phyloP scores from a whole-genome alignment of 2,113 vertebrate genomes.

The Clinocottus analis region DNA sequence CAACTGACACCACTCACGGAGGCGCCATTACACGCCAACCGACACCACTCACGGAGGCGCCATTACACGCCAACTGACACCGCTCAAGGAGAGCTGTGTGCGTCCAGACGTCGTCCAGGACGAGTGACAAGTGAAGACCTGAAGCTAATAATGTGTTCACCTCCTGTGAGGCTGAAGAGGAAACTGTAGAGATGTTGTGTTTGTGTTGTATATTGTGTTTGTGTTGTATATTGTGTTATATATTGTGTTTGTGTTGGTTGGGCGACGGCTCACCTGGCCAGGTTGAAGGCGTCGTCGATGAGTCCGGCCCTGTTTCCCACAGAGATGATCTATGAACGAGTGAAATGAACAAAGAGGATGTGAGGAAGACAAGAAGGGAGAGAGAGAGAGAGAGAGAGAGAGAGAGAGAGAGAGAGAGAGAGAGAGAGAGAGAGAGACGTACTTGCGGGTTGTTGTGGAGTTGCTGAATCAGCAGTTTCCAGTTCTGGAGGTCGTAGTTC shows the following conservation, averaged over 20 bases:
- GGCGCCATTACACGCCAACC: too few relatives aligned
- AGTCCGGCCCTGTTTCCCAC: slow-evolving; percentile 95
- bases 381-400: background rate
- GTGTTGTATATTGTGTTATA: too few relatives aligned
- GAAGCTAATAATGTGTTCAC: too few relatives aligned
- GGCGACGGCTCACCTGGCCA: slow-evolving; percentile 89
- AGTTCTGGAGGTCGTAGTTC: slow-evolving; percentile 97
- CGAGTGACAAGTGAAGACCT: too few relatives aligned
- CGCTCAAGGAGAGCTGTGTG: too few relatives aligned
- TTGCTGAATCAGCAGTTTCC: slow-evolving; percentile 94
- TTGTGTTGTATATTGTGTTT: background rate
- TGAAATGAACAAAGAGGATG: background rate
- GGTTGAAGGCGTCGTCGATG: slow-evolving; percentile 96
- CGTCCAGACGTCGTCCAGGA: too few relatives aligned
- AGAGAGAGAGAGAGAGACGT: slow-evolving; percentile 75
- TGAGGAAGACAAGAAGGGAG: background rate
- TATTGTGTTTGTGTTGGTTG: background rate
- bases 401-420: background rate
- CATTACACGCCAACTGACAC: too few relatives aligned
- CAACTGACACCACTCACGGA: too few relatives aligned
- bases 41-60: too few relatives aligned
- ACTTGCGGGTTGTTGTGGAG: slow-evolving; percentile 91
- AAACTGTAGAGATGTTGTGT: background rate
- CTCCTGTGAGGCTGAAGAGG: background rate
- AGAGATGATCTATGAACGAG: slow-evolving; percentile 88